A percentile compares a stretch with the other conserved stretches of the same genome.
phyloP scores from a whole-genome alignment of 2,113 vertebrate genomes.

The Rhynchomys soricoides region DNA sequence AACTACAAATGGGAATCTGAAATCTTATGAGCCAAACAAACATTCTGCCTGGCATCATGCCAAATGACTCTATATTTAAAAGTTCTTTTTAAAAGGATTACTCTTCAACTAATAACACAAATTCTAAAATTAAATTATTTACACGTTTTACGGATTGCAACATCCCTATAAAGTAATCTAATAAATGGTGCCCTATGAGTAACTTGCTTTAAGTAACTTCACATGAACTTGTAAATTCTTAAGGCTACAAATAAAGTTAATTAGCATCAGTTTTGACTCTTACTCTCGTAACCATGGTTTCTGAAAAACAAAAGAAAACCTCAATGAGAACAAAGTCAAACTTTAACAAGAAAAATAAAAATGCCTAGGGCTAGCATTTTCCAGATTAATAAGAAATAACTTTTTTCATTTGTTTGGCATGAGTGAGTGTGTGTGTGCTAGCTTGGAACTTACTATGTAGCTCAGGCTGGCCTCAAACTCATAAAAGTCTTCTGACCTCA shows the following conservation, averaged over 20 bases:
- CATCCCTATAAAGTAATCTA: not conserved
- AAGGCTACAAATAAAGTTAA: conserved; percentile 37
- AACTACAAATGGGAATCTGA: not conserved
- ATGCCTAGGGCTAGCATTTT: not conserved
- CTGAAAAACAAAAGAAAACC: conserved; percentile 46
- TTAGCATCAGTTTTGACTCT: not conserved
- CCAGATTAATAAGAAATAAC: not conserved
- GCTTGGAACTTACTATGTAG: not conserved
- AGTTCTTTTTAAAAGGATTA: not conserved
- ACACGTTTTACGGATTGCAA: not conserved
- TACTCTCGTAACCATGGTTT: conserved; percentile 12
- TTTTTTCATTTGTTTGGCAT: not conserved
- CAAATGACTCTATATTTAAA: conserved; percentile 8
- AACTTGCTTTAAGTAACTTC: not conserved
- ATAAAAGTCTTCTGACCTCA: not conserved
- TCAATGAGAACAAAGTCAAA: not conserved
- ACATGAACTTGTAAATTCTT: conserved; percentile 25
- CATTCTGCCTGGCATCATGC: not conserved
- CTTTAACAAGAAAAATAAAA: not conserved
- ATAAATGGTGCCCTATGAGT: conserved; percentile 24
- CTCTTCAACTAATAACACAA: not conserved
- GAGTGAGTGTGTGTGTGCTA: not conserved
- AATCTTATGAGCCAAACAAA: not conserved
- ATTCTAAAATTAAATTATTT: conserved; percentile 33
- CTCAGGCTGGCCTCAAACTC: not conserved